Percentiles rank a stretch among this genome's conserved stretches.
Evolutionary conservation across 1,140 invertebrate species (phyloP).

Genomic region (Tachypleus tridentatus): DNA sequence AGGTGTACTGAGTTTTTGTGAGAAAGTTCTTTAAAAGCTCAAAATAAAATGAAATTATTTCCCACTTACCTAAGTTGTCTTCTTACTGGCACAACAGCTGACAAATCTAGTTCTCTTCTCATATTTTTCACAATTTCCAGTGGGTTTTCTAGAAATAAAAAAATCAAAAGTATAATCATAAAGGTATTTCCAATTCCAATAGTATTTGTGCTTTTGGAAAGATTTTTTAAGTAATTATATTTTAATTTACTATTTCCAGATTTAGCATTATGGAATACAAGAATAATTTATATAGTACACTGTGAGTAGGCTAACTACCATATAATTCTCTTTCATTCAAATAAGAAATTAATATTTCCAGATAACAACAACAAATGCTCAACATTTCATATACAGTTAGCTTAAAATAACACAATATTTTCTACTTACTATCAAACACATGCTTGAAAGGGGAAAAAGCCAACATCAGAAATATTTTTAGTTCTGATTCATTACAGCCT

Average conservation of each 20-base stretch:
- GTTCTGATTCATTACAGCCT: conserved; percentile 61
- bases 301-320: too few species aligned
- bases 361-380: too few species aligned
- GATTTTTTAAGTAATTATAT: too few species aligned
- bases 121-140: conserved; percentile 37
- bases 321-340: too few species aligned
- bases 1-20: too few species aligned
- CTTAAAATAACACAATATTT: not conserved
- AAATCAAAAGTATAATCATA: not conserved
- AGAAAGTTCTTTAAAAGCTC: not conserved
- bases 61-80: conserved; percentile 14
- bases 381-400: too few species aligned
- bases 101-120: conserved; percentile 41
- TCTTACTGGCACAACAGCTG: conserved; percentile 42
- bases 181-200: too few species aligned
- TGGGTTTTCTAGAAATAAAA: conserved; percentile 13
- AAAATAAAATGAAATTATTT: not conserved
- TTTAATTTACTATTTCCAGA: too few species aligned
- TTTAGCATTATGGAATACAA: too few species aligned
- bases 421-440: conserved; percentile 40
- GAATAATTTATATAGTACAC: too few species aligned
- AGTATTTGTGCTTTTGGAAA: too few species aligned
- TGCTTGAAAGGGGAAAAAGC: conserved; percentile 59
- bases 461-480: conserved; percentile 66
- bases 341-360: too few species aligned